These are phyloP conservation scores for Albula goreensis DNA, from an alignment of 2,113 vertebrate species.

Conservation along the genomic window DNA sequence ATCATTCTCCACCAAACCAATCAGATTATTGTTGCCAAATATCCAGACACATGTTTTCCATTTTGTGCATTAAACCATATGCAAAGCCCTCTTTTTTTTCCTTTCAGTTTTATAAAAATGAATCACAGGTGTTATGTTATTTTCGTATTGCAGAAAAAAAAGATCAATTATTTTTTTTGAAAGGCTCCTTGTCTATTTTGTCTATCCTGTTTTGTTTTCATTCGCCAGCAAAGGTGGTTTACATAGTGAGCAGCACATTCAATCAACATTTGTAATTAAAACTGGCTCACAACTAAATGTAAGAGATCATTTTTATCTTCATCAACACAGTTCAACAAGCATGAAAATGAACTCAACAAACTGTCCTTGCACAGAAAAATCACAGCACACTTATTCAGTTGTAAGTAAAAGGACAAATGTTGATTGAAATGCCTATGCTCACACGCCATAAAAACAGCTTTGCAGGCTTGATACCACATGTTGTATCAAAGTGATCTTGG, in stretches of 20 bases:
- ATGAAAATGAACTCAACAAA: too few relatives aligned
- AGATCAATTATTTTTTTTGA: not conserved
- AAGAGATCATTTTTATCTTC: too few relatives aligned
- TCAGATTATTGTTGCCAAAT: conserved; percentile 5
- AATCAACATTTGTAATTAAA: too few relatives aligned
- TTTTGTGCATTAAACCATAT: conserved; percentile 29
- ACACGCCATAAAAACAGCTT: too few relatives aligned
- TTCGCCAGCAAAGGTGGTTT: not conserved
- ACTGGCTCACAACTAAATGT: not conserved
- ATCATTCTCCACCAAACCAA: not conserved
- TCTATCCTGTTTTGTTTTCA: not conserved
- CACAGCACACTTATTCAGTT: too few relatives aligned
- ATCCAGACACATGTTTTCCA: conserved; percentile 32
- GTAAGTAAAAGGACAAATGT: too few relatives aligned
- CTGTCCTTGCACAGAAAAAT: too few relatives aligned
- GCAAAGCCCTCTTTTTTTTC: conserved; percentile 9
- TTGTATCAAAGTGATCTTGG: too few relatives aligned
- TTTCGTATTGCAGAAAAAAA: not conserved
- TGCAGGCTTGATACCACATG: too few relatives aligned
- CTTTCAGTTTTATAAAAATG: conserved; percentile 28
- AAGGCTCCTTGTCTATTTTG: not conserved
- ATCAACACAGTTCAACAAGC: too few relatives aligned
- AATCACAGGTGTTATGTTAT: conserved; percentile 22
- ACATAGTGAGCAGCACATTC: too few relatives aligned
- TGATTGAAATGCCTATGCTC: too few relatives aligned